Evolutionary conservation across 2,797 vertebrate genomes (phyloP).

Genomic region (Tiaroga cobitis): DNA sequence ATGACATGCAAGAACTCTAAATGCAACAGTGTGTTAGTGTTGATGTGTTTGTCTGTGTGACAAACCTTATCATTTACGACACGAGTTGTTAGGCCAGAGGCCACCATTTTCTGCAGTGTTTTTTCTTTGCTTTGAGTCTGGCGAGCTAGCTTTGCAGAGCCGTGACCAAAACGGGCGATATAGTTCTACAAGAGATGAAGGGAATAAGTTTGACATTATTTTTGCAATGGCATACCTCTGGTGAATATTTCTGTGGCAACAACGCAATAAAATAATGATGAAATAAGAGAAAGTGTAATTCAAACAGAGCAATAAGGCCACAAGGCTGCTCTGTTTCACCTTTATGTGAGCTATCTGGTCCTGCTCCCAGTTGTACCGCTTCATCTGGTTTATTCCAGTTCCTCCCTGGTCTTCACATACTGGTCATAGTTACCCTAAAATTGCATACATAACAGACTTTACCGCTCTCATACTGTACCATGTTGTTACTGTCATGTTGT

Average conservation of each 20-base stretch:
- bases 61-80: conserved; percentile 95
- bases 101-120: conserved; percentile 98
- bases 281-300: background rate
- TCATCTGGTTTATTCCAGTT: conserved; percentile 99
- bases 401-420: conserved; percentile 96
- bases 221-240: background rate
- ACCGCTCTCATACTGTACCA: background rate
- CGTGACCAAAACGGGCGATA: conserved; percentile 96
- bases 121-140: conserved; percentile 99
- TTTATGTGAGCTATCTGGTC: conserved; percentile 99
- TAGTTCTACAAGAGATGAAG: conserved; percentile 83
- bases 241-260: background rate
- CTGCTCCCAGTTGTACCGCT: conserved; percentile 98
- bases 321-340: conserved; percentile 69
- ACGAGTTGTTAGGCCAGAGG: conserved; percentile 93
- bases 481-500: too few species aligned
- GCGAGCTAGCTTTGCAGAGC: conserved; percentile 95
- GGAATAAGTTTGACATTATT: background rate
- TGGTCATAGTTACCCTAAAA: conserved; percentile 96
- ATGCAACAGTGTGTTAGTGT: background rate
- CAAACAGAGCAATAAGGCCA: background rate
- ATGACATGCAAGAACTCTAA: background rate
- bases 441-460: background rate
- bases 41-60: background rate
- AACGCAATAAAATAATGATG: background rate